These are phyloP conservation scores for Rhagologus leucostigma DNA, from an alignment of 2,113 vertebrate species.

Conservation along the genomic window DNA sequence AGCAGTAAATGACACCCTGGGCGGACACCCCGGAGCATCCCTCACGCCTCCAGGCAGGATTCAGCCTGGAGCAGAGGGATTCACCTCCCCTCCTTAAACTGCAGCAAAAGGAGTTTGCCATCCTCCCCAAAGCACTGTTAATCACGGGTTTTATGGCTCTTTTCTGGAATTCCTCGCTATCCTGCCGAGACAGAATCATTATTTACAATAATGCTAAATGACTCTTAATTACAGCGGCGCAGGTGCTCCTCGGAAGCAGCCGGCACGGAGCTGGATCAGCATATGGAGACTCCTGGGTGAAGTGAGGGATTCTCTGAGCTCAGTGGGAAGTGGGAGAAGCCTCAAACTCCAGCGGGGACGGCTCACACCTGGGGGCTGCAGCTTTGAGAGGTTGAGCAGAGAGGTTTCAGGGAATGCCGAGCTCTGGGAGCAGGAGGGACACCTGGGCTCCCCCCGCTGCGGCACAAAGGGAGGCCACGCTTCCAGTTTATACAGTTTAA, in stretches of 20 bases:
- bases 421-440: not conserved
- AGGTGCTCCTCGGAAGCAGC: constrained; percentile 4
- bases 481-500: constrained; percentile 72
- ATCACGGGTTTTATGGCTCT: not conserved
- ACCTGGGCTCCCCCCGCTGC: not conserved
- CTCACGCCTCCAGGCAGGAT: not conserved
- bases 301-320: not conserved
- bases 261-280: not conserved
- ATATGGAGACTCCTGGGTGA: not conserved
- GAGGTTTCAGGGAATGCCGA: not conserved
- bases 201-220: not conserved
- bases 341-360: not conserved
- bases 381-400: not conserved
- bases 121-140: not conserved
- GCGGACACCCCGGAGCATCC: accelerated
- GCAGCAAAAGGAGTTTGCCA: not conserved
- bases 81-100: not conserved
- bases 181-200: not conserved
- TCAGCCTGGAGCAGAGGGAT: not conserved
- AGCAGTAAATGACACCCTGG: not conserved
- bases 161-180: not conserved
- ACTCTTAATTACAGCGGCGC: not conserved
- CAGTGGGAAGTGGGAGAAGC: not conserved
- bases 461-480: constrained; percentile 49
- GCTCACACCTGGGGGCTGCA: not conserved